These are phyloP conservation scores for Cremastobaeus sp. DNA, from an alignment of 2,888 invertebrate species.

Conservation along the genomic window DNA sequence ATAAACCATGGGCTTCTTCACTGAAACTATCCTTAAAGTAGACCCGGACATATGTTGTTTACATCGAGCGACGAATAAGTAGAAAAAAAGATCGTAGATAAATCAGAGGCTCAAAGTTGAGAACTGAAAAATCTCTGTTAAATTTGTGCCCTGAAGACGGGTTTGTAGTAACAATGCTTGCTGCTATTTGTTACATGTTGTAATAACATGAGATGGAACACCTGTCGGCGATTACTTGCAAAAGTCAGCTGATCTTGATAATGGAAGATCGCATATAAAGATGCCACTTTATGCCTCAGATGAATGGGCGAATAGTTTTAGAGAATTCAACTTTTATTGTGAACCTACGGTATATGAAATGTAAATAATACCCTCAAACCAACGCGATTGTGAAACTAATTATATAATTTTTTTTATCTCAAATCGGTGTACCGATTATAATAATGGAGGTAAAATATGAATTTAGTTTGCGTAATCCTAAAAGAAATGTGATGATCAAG, in stretches of 20 bases:
- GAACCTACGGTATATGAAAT: no score
- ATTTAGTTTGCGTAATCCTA: no score
- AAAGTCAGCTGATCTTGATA: conserved; percentile 46
- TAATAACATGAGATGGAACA: conserved; percentile 33
- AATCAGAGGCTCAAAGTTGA: conserved; percentile 6
- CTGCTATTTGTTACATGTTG: conserved; percentile 29
- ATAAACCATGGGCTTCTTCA: neutral
- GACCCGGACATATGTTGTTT: conserved; percentile 13
- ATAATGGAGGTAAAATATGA: no score
- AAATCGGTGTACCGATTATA: no score
- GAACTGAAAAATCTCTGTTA: conserved; percentile 30
- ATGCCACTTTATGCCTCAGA: conserved; percentile 20
- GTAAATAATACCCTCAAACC: no score
- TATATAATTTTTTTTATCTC: no score
- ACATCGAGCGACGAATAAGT: conserved; percentile 1
- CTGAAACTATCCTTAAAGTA: conserved; percentile 7
- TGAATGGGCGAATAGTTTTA: conserved; percentile 18
- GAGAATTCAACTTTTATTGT: conserved; percentile 37
- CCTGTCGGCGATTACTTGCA: conserved; percentile 36
- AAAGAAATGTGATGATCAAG: no score
- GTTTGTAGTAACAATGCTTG: conserved; percentile 30
- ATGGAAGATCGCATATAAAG: conserved; percentile 26
- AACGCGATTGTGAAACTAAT: no score
- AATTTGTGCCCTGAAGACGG: conserved; percentile 31
- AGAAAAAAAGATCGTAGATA: conserved; percentile 10